Evolutionary conservation across 2,888 invertebrate genomes (phyloP), one percentile per base, ranked within the genome.

Genomic region (Patella pellucida): DNA sequence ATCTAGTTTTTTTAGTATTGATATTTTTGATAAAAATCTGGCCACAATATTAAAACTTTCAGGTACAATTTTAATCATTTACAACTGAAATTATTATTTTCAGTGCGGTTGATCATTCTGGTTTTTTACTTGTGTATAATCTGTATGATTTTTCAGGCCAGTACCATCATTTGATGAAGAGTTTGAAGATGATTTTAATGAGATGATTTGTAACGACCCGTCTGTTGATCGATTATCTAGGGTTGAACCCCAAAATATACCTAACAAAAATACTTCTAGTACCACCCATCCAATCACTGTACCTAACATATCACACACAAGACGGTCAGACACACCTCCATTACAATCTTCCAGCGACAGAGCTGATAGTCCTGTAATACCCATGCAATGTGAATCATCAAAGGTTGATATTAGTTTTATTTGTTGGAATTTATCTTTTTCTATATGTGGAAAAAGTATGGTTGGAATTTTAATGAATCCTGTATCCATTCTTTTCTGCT

Each of bases 181-280:
- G 56, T 81, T 84, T 81, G 78, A 84, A 31, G 83, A 84, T 71
- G 84, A 84, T 69, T 75, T 82, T 74, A 81, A 81, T 69, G 82
- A 83, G 52, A 75, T 85, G 78, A 68, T 78, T 19, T 78, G 79
- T 68, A 79, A 83, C 69, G 75, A 82, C 71, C 74, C 80, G 16
- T 78, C 82, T 4, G 80, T 78, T 5, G 41, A 79, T 7, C 41
- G 69, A 27, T 70, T 76, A 2, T 62, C 77, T 23, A 76, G 74
- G 52, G 68, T 75, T 12, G 50, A 68, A 76, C 56, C 78, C 77
- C 67, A 75, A 77, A n/a, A 79, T 81, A 15, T 52, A 73, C 15
- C 80, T 69, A 52, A 52, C 7, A 23, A 7, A 67, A 74, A 68
- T 68, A 62, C 19, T 23, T 71, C 27, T 31, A 56, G 54, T 69